phyloP scores from a whole-genome alignment of 2,888 invertebrate species.

The Chelonus formosanus region DNA sequence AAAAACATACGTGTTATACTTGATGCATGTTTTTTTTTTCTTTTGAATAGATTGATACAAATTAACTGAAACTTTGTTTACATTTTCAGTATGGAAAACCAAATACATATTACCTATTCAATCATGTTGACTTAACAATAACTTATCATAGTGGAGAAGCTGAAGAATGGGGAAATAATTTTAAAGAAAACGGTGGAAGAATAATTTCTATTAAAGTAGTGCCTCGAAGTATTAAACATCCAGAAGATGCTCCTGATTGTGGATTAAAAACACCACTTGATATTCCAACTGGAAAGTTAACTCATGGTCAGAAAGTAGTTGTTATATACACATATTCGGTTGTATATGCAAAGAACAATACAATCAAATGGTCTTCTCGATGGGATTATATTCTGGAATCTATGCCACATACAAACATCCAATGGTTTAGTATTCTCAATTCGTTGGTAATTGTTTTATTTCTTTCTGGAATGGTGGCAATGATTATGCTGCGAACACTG shows the following conservation, averaged over 20 bases:
- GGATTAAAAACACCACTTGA: conserved; percentile 71
- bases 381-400: conserved; percentile 99
- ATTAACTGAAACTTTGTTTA: not conserved
- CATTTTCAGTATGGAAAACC: conserved; percentile 70
- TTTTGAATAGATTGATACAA: too few relatives aligned
- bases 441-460: conserved; percentile 97
- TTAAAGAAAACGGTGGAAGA: conserved; percentile 84
- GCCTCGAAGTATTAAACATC: conserved; percentile 68
- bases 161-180: conserved; percentile 87
- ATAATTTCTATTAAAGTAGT: conserved; percentile 73
- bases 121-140: conserved; percentile 94
- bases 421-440: conserved; percentile 99
- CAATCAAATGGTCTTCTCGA: conserved; percentile 96
- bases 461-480: conserved; percentile 98
- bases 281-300: conserved; percentile 71
- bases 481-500: conserved; percentile 95
- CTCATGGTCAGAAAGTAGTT: conserved; percentile 67
- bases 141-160: conserved; percentile 89
- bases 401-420: conserved; percentile 98
- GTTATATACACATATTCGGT: conserved; percentile 91
- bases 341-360: conserved; percentile 78
- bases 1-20: too few relatives aligned
- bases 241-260: conserved; percentile 51
- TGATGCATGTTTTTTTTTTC: too few relatives aligned
- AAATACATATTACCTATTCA: conserved; percentile 91